These are phyloP conservation scores for Aldabrachelys gigantea DNA, from an alignment of 2,113 vertebrate species.

Conservation along the genomic window DNA sequence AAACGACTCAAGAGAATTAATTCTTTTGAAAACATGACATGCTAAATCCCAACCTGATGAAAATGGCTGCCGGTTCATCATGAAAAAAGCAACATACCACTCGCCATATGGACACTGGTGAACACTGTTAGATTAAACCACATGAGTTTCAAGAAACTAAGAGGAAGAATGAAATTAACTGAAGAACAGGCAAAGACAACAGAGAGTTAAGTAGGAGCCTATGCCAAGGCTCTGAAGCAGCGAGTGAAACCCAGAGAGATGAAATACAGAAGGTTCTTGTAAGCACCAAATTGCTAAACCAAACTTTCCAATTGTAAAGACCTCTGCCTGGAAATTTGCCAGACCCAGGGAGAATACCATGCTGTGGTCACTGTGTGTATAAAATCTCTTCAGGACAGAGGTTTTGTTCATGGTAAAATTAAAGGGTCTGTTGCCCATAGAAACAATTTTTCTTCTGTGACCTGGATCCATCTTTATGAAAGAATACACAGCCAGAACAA, in stretches of 20 bases:
- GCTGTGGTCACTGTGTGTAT: neutral
- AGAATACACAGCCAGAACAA: neutral
- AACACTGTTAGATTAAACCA: neutral
- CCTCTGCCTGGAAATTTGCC: neutral
- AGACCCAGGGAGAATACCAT: neutral
- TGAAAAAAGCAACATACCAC: neutral
- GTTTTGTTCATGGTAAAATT: neutral
- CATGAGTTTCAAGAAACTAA: neutral
- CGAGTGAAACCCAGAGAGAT: neutral
- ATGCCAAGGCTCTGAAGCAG: neutral
- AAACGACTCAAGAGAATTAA: neutral
- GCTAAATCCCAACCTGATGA: neutral
- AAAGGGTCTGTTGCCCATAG: neutral
- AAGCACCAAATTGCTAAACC: neutral
- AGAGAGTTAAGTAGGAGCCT: neutral
- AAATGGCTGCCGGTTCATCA: neutral
- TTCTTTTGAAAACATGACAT: neutral
- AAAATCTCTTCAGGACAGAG: neutral
- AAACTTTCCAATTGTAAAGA: neutral
- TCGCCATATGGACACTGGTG: neutral
- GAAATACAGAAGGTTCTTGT: neutral
- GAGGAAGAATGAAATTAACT: neutral
- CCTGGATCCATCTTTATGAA: neutral
- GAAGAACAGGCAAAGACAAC: neutral
- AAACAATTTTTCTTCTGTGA: slow-evolving; percentile 10